These are phyloP conservation scores for Ariolimax columbianus DNA, from an alignment of 2,888 invertebrate genomes.

Conservation along the genomic window DNA sequence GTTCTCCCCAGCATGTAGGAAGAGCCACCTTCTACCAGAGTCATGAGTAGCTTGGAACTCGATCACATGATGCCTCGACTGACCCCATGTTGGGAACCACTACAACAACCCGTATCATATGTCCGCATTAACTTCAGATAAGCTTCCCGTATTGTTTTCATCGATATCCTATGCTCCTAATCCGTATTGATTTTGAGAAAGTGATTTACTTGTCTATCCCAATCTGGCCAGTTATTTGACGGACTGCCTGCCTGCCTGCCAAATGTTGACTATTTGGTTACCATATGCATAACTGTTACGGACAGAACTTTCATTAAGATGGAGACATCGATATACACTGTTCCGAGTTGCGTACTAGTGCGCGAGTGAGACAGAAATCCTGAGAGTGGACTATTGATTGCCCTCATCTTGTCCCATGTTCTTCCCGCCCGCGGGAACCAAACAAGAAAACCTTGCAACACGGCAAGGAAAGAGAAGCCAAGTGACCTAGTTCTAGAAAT, in stretches of 20 bases:
- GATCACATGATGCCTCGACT: too few relatives aligned
- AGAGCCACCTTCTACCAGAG: too few relatives aligned
- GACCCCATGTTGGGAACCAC: too few relatives aligned
- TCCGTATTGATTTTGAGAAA: not conserved
- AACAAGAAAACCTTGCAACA: conserved; percentile 8
- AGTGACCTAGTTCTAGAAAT: conserved; percentile 47
- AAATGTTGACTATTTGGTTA: not conserved
- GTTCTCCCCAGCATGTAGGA: too few relatives aligned
- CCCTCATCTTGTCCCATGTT: not conserved
- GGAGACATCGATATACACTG: not conserved
- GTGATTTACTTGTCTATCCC: not conserved
- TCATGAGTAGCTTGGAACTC: too few relatives aligned
- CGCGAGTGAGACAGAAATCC: not conserved
- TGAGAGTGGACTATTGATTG: not conserved
- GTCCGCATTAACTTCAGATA: too few relatives aligned
- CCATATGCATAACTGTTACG: not conserved
- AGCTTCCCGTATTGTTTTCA: too few relatives aligned
- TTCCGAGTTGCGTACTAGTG: not conserved
- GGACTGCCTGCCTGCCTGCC: not conserved
- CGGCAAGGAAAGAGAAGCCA: conserved; percentile 30
- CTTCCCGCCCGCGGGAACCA: not conserved
- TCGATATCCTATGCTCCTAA: not conserved
- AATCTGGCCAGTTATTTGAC: not conserved
- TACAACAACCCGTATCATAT: too few relatives aligned
- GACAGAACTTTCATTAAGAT: not conserved